These are phyloP conservation scores for Sakesphorus luctuosus DNA, from an alignment of 2,113 vertebrate genomes.

Conservation along the genomic window DNA sequence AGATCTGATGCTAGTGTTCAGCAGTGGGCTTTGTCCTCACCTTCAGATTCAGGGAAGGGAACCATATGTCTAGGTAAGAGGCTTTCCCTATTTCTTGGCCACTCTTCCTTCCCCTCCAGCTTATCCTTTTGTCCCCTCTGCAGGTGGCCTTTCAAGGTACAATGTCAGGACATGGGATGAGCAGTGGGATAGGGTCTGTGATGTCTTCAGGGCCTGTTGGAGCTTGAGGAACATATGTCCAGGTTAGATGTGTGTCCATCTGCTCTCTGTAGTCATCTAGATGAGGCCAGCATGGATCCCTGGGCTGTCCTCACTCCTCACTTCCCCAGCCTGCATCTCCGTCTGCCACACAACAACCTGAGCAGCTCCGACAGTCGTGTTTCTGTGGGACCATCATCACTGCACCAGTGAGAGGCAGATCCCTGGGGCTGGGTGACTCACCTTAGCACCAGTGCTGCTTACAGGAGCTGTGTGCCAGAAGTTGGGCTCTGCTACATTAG, in stretches of 20 bases:
- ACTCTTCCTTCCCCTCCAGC: neutral
- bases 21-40: neutral
- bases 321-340: neutral
- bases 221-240: neutral
- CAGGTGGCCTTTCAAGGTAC: neutral
- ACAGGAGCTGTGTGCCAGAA: neutral
- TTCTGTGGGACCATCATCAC: neutral
- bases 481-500: neutral
- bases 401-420: neutral
- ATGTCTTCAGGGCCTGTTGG: neutral
- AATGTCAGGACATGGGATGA: neutral
- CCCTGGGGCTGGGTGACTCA: neutral
- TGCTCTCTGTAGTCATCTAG: neutral
- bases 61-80: neutral
- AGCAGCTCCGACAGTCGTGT: neutral
- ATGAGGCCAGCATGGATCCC: neutral
- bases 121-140: neutral
- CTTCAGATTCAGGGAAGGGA: neutral
- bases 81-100: neutral
- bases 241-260: neutral
- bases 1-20: neutral
- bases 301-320: neutral
- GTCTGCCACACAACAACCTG: rapidly evolving
- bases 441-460: neutral
- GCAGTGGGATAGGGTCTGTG: neutral